Evolutionary conservation across 2,888 invertebrate genomes (phyloP), one percentile per base, ranked within the genome.

Genomic region (Drosophila yooni): DNA sequence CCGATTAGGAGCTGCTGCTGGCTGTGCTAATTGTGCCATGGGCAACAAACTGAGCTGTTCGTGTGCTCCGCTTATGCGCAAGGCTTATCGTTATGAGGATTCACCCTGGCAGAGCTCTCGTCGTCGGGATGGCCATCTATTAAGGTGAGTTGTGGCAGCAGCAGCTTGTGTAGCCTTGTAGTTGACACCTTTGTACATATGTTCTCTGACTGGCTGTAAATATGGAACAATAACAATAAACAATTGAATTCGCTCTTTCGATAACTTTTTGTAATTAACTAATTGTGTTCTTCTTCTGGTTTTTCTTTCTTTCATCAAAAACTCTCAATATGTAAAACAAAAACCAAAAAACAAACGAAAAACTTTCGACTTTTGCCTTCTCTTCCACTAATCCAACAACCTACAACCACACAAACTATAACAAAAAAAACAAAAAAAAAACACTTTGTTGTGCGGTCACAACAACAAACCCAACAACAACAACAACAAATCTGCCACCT

Each of bases 21-120:
- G 93, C 91, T 93, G 93, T 92, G 91, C 93, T 80, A 93, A 95
- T 94, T 95, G 94, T 93, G 94, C 95, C 93, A 98, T 99, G 99
- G 99, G 99, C 94, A 99, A 99, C 95, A 99, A 99, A 95, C 95
- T 99, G 93, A 98, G 97, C 94, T 98, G 98, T 95, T 98, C 98
- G 92, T 99, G 99, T 95, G 98, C 98, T 92, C 98, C 99, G 92
- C 95, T 99, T 93, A 96, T 98, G 94, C 96, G 98, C 94, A 98
- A 98, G 95, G 97, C 97, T 93, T 98, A 98, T 94, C 96, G 98
- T 93, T 98, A 98, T 94, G 98, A 97, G 94, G 98, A 98, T 94
- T 97, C 98, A 93, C 98, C 98, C 93, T 98, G 98, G 97, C 97
- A 98, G 94, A 96, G 97, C 92, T 96, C 96, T 78, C 95, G 97